A percentile compares a stretch with the other conserved stretches of the same genome.
Conservation (phyloP, 2,113 vertebrate species). For the Xiphophorus maculatus region DNA sequence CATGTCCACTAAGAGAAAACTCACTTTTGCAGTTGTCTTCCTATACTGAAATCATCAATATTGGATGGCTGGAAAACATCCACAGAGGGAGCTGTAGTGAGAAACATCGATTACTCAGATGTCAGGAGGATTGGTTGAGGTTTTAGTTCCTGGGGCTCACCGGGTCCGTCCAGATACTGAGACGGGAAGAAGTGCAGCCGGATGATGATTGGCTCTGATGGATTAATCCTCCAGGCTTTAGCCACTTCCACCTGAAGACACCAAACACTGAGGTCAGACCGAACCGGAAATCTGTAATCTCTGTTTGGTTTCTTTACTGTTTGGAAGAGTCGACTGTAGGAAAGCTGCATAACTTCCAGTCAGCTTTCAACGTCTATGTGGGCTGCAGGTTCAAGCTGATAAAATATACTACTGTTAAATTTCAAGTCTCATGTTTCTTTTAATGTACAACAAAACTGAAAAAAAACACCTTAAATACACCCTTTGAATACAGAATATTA, state of each 20-base stretch:
- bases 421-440: neutral
- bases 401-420: neutral
- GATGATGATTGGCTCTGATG: conserved; percentile 87
- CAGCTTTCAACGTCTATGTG: neutral
- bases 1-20: conserved; percentile 14
- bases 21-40: conserved; percentile 92
- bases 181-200: conserved; percentile 90
- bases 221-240: conserved; percentile 89
- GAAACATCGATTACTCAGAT: conserved; percentile 13
- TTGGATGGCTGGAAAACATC: conserved; percentile 93
- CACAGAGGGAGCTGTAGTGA: conserved; percentile 85
- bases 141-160: conserved; percentile 75
- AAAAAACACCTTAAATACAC: neutral
- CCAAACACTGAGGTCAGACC: conserved; percentile 8
- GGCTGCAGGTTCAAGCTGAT: neutral
- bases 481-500: too few species aligned
- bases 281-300: neutral
- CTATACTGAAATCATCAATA: conserved; percentile 86
- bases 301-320: neutral
- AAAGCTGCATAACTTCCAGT: neutral
- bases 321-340: neutral
- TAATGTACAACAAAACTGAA: neutral
- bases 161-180: conserved; percentile 92
- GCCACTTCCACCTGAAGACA: conserved; percentile 85
- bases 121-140: neutral